Base-by-base conservation (phyloP, 2,113 vertebrate species). In the Dicrurus megarhynchus region DNA sequence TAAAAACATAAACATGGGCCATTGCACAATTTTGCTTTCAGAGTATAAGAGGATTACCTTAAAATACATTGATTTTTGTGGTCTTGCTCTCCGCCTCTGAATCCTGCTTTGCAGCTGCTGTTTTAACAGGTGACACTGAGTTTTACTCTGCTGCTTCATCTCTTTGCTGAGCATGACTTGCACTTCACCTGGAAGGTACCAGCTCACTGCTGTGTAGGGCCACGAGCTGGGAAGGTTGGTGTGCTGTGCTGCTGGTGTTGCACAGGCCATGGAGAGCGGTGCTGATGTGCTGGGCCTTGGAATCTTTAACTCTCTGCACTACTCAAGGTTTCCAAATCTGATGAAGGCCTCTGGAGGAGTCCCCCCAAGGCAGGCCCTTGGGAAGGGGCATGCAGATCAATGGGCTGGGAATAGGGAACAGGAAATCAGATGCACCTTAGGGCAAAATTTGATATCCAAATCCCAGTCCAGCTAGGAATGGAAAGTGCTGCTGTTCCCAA, bases 391-490 rank as follows among this genome's bases (percentile, higher is more conserved):
- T 95, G 96, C 64, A 89, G 89, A 95, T 95, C 56, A 44, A 49
- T 41, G 37, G n/a, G 80, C 80, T 96, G 94, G 91, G 96, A 97
- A 92, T 44, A 63, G 32, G 37, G 84, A 95, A 60, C 56, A 95
- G 91, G 96, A 96, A 96, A 95, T 95, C 52, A 89, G 77, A 84
- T 90, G 44, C 49, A 81, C 86, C 52, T 89, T 41, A 91, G 84
- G 73, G 80, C 52, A 84, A 84, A 82, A 94, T 96, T 95, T 96
- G 92, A 46, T 92, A 92, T 63, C 78, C 95, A 94, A 95, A 97
- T 95, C 82, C 63, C 41, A 79, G 53, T 93, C 85, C 96, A 83
- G 53, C 65, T 87, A 87, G 41, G n/a, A 65, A 64, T 1, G 4
- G 82, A 56, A 93, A 61, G 42, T 46, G 22, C 61, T 91, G 52